Conservation (phyloP, 2,797 vertebrate genomes). For the Clarias platycephalus region DNA sequence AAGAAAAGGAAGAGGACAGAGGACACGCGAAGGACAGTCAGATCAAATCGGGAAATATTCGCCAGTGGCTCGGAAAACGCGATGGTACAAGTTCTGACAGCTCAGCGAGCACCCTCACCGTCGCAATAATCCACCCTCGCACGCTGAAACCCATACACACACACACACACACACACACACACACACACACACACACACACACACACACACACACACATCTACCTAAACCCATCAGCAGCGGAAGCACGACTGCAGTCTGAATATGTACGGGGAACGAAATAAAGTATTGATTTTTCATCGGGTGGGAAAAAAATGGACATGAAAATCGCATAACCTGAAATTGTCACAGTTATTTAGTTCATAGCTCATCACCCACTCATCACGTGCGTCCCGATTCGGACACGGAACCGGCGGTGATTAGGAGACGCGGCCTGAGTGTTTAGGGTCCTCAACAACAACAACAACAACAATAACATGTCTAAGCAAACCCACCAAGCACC, state of each 20-base stretch:
- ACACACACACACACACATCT: constrained; percentile 63
- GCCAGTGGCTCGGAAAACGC: constrained; percentile 96
- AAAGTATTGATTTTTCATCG: constrained; percentile 98
- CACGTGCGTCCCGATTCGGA: constrained; percentile 72
- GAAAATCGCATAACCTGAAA: constrained; percentile 97
- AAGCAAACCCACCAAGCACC: too few species aligned
- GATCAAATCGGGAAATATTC: constrained; percentile 98
- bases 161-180: constrained; percentile 60
- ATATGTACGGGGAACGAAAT: constrained; percentile 94
- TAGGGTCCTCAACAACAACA: background rate
- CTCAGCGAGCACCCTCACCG: constrained; percentile 74
- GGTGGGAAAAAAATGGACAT: constrained; percentile 65
- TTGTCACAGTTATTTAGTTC: constrained; percentile 98
- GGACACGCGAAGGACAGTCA: constrained; percentile 88
- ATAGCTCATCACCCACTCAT: constrained; percentile 88
- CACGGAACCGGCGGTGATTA: constrained; percentile 95
- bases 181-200: constrained; percentile 58
- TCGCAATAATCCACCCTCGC: constrained; percentile 56
- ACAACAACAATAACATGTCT: background rate
- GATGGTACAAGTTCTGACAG: constrained; percentile 91
- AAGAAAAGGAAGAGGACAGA: constrained; percentile 6
- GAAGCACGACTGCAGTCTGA: constrained; percentile 89
- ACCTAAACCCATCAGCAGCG: constrained; percentile 80
- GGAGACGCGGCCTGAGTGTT: constrained; percentile 67
- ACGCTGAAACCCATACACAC: constrained; percentile 50